A percentile compares a stretch with the other conserved stretches of the same genome.
These are phyloP conservation scores for Pachypanchax playfairii DNA, from an alignment of 2,113 vertebrate genomes.

Conservation along the genomic window DNA sequence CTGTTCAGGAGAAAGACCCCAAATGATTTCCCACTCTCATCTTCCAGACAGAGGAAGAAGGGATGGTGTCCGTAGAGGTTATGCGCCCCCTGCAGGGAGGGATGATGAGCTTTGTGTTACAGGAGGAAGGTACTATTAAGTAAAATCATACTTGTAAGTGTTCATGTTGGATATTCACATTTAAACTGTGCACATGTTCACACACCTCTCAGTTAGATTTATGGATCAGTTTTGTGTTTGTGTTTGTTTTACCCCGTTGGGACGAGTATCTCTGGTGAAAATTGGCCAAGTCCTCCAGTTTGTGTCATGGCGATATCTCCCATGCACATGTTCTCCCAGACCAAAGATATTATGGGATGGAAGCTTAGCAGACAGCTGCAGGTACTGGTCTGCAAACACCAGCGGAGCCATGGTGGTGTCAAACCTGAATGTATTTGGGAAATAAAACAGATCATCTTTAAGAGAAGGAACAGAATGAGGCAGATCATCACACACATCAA, in stretches of 20 bases:
- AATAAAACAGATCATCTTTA: neutral
- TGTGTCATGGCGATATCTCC: conserved; percentile 82
- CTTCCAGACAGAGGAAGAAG: conserved; percentile 93
- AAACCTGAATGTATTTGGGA: conserved; percentile 77
- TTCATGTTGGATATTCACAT: no score
- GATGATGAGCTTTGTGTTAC: no score
- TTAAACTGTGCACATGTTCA: no score
- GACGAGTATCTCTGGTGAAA: conserved; percentile 84
- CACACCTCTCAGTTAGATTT: no score
- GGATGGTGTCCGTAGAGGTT: conserved; percentile 93
- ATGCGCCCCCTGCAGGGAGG: conserved; percentile 76
- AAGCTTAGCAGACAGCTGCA: conserved; percentile 88
- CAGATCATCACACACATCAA: conserved; percentile 37
- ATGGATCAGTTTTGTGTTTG: conserved; percentile 1
- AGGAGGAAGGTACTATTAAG: no score
- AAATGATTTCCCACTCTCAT: conserved; percentile 85
- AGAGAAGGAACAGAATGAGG: conserved; percentile 11
- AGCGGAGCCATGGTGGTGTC: conserved; percentile 89
- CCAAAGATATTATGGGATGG: conserved; percentile 92
- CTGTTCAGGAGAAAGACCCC: conserved; percentile 96
- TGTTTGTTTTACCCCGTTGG: conserved; percentile 80
- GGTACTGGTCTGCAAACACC: conserved; percentile 87
- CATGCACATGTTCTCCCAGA: conserved; percentile 91
- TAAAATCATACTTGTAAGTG: no score
- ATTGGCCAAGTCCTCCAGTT: conserved; percentile 95